Evolutionary conservation across 2,797 vertebrate genomes (phyloP).

Genomic region (Thripadectes ignobilis): DNA sequence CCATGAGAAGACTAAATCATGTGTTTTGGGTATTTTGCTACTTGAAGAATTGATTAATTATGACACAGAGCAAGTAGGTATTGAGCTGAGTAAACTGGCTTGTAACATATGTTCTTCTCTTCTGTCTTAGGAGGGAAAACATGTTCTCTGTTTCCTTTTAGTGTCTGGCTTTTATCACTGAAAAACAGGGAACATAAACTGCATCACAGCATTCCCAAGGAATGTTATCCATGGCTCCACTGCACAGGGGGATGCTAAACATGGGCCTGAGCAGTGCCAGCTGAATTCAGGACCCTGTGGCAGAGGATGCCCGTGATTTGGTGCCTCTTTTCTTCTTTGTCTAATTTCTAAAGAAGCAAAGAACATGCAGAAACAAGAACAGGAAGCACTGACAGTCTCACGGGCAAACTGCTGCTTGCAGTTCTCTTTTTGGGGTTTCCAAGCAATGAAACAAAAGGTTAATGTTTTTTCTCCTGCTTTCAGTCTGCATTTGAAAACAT

Average conservation of each 20-base stretch:
- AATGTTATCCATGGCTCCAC: background rate
- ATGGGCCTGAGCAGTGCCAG: background rate
- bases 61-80: background rate
- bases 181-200: fast-evolving
- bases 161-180: background rate
- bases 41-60: background rate
- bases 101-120: background rate
- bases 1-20: background rate
- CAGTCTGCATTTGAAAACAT: background rate
- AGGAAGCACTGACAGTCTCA: background rate
- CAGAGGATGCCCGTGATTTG: background rate
- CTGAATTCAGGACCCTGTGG: background rate
- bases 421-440: background rate
- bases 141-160: background rate
- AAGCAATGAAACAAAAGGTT: background rate
- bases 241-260: background rate
- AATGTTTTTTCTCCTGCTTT: background rate
- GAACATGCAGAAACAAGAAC: background rate
- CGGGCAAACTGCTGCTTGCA: background rate
- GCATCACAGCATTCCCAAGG: background rate
- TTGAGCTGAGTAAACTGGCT: background rate
- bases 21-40: background rate
- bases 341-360: background rate
- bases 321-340: background rate
- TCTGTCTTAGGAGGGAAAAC: background rate